Conservation (phyloP, 2,888 invertebrate genomes). For the Scaptomyza flava region DNA sequence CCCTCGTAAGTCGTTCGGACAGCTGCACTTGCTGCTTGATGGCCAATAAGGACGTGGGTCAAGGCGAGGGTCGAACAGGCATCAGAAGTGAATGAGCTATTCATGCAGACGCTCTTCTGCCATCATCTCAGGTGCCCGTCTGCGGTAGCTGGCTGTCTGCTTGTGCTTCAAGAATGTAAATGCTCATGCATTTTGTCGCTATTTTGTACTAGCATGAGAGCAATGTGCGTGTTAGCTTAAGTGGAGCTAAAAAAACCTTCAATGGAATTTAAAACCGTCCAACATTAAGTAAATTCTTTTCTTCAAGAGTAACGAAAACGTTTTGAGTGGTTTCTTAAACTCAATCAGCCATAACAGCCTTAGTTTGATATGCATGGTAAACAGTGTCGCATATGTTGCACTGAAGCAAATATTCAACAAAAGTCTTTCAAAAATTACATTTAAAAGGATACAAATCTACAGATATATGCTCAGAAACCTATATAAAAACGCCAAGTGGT, state of each 20-base stretch:
- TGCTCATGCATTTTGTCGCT: not conserved
- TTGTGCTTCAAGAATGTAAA: not conserved
- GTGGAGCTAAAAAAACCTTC: not conserved
- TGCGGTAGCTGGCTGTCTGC: not conserved
- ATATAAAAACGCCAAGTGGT: too few relatives aligned
- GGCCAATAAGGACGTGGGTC: constrained; percentile 6
- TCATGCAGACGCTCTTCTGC: not conserved
- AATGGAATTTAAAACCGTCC: not conserved
- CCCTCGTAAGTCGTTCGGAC: constrained; percentile 8
- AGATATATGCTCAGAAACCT: too few relatives aligned
- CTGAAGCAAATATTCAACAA: too few relatives aligned
- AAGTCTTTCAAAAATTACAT: too few relatives aligned
- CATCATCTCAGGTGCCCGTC: not conserved
- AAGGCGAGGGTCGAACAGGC: not conserved
- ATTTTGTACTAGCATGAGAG: not conserved
- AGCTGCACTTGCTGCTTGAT: constrained; percentile 16
- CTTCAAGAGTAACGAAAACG: not conserved
- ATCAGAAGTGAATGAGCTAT: not conserved
- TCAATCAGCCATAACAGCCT: too few relatives aligned
- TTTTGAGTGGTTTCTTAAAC: not conserved
- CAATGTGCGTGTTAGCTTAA: not conserved
- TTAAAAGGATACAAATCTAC: too few relatives aligned
- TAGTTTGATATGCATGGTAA: too few relatives aligned
- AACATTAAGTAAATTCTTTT: not conserved
- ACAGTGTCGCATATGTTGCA: too few relatives aligned